Percentiles rank a stretch among this genome's conserved stretches.
Evolutionary conservation across 2,113 vertebrate genomes (phyloP).

Genomic region (Pteruthius melanotis): DNA sequence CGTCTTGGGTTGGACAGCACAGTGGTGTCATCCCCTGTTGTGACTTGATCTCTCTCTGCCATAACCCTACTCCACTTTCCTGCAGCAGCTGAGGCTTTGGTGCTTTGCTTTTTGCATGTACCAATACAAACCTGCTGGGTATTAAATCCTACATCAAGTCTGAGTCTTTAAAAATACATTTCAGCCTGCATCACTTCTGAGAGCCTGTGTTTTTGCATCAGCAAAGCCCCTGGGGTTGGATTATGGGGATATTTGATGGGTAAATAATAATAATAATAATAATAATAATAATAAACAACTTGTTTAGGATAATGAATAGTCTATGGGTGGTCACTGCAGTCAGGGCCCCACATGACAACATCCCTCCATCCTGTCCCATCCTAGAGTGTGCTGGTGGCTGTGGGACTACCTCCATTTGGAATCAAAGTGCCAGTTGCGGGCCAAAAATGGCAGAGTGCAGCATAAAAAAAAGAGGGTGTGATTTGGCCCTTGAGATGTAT

Average conservation of each 20-base stretch:
- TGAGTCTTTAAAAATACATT: not conserved
- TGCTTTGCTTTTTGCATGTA: not conserved
- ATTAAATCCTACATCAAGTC: not conserved
- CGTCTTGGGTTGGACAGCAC: not conserved
- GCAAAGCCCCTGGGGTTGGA: not conserved
- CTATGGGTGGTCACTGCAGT: not conserved
- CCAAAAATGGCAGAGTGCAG: conserved; percentile 1
- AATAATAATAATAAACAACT: not conserved
- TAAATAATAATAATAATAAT: not conserved
- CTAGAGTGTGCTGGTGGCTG: not conserved
- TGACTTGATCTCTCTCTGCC: not conserved
- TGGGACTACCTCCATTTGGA: not conserved
- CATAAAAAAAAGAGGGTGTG: conserved; percentile 29
- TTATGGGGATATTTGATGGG: not conserved
- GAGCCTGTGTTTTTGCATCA: not conserved
- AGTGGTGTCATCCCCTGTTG: not conserved
- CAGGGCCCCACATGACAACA: accelerated
- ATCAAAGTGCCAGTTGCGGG: not conserved
- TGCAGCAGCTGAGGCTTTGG: not conserved
- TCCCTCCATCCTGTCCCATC: not conserved
- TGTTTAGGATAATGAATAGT: not conserved
- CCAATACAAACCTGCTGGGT: not conserved
- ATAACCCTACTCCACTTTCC: not conserved
- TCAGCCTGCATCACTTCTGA: not conserved
- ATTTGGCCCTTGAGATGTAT: conserved; percentile 43